These are phyloP conservation scores for Eupelmus urozonus DNA, from an alignment of 2,888 invertebrate species.

Conservation along the genomic window DNA sequence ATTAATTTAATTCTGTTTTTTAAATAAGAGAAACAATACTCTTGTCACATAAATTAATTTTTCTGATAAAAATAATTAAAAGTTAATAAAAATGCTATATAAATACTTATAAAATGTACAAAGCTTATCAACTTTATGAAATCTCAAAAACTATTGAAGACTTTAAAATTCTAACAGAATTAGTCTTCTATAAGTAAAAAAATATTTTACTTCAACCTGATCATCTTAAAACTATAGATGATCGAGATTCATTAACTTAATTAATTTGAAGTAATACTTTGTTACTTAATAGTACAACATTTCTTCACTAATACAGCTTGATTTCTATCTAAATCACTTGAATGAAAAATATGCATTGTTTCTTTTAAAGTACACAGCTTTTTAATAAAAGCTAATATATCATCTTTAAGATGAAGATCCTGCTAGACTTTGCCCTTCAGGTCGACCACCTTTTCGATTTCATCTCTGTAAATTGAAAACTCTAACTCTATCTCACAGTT, in stretches of 20 bases:
- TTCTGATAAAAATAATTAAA: background rate
- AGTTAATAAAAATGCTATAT: background rate
- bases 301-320: background rate
- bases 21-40: background rate
- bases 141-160: background rate
- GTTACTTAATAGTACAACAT: background rate
- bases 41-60: background rate
- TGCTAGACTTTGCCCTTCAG: conserved; percentile 72
- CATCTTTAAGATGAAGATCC: conserved; percentile 49
- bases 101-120: background rate
- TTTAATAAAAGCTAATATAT: conserved; percentile 20
- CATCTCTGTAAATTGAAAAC: conserved; percentile 74
- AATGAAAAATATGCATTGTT: background rate
- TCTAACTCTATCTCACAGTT: conserved; percentile 65
- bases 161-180: background rate
- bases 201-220: background rate
- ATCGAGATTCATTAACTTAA: conserved; percentile 34
- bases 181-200: conserved; percentile 6
- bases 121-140: too few relatives aligned
- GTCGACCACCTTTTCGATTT: conserved; percentile 73
- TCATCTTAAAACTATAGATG: conserved; percentile 9
- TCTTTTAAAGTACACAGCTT: conserved; percentile 44
- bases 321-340: background rate
- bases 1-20: too few relatives aligned
- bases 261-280: background rate